Conservation (phyloP, 2,888 invertebrate species). For the Apamea crenata region DNA sequence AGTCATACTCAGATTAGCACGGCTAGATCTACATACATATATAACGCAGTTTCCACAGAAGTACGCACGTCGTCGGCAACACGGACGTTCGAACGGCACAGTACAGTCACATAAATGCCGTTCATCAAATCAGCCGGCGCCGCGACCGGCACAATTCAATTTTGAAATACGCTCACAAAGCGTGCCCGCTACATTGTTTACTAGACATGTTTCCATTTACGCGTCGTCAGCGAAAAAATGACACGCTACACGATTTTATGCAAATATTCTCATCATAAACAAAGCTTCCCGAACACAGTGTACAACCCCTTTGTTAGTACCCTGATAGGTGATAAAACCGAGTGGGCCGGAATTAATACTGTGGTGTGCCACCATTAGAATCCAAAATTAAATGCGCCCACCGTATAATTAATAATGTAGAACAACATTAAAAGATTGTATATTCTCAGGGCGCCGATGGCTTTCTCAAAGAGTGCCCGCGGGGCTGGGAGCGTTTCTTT, state of each 20-base stretch:
- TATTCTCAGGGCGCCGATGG: conserved; percentile 54
- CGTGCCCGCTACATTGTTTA: conserved; percentile 71
- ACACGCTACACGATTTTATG: conserved; percentile 73
- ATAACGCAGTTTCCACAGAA: conserved; percentile 44
- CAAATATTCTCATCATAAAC: conserved; percentile 75
- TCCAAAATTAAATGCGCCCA: conserved; percentile 59
- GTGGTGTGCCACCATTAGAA: conserved; percentile 38
- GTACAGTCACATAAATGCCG: conserved; percentile 69
- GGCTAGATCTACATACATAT: conserved; percentile 38
- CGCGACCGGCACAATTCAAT: conserved; percentile 73
- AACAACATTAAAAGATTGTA: conserved; percentile 66
- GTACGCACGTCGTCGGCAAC: conserved; percentile 19
- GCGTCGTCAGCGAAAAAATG: conserved; percentile 68
- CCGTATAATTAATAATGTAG: conserved; percentile 66
- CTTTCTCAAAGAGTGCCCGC: conserved; percentile 56
- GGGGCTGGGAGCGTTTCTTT: conserved; percentile 57
- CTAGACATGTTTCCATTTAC: conserved; percentile 70
- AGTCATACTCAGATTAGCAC: conserved; percentile 48
- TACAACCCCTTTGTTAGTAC: conserved; percentile 53
- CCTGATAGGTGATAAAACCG: conserved; percentile 47
- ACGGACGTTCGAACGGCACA: conserved; percentile 31
- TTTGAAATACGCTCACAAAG: conserved; percentile 73
- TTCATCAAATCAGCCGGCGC: conserved; percentile 70
- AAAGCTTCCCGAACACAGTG: conserved; percentile 67
- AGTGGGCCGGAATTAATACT: conserved; percentile 42